A percentile compares a stretch with the other conserved stretches of the same genome.
phyloP scores from a whole-genome alignment of 1,140 invertebrate genomes.

The Babylonia areolata region DNA sequence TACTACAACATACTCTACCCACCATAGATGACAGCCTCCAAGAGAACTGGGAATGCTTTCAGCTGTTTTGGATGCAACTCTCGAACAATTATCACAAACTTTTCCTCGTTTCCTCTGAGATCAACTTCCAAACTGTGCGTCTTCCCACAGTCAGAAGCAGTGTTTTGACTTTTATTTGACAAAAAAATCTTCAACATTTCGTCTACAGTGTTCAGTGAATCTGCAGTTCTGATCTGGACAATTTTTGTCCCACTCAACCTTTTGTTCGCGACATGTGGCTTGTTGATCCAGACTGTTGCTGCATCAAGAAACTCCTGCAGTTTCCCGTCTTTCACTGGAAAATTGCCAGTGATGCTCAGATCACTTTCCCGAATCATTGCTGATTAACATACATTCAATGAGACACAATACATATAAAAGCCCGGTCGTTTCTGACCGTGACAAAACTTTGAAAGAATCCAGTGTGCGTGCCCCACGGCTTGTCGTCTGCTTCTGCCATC shows the following conservation, averaged over 20 bases:
- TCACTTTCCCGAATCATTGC: neutral
- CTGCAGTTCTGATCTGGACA: slow-evolving; percentile 7
- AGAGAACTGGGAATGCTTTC: slow-evolving; percentile 51
- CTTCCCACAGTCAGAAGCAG: neutral
- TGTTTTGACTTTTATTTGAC: neutral
- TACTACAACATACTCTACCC: too few relatives aligned
- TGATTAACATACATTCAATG: too few relatives aligned
- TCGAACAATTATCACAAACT: slow-evolving; percentile 43
- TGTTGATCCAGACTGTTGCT: slow-evolving; percentile 74
- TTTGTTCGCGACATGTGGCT: slow-evolving; percentile 76
- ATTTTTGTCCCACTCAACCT: slow-evolving; percentile 70
- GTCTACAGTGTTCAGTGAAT: neutral
- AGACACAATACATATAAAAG: too few relatives aligned
- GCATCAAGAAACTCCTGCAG: slow-evolving; percentile 60
- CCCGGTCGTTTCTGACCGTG: too few relatives aligned
- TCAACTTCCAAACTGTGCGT: slow-evolving; percentile 16
- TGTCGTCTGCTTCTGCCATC: too few relatives aligned
- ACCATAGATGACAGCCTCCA: slow-evolving; percentile 71
- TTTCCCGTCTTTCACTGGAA: neutral
- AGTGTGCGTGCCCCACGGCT: too few relatives aligned
- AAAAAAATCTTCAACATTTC: neutral
- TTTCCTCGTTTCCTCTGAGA: neutral
- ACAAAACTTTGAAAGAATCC: too few relatives aligned
- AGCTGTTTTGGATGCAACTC: slow-evolving; percentile 66
- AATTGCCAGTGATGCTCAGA: neutral